phyloP scores from a whole-genome alignment of 2,113 vertebrate genomes.

The Microcebus griseorufus region DNA sequence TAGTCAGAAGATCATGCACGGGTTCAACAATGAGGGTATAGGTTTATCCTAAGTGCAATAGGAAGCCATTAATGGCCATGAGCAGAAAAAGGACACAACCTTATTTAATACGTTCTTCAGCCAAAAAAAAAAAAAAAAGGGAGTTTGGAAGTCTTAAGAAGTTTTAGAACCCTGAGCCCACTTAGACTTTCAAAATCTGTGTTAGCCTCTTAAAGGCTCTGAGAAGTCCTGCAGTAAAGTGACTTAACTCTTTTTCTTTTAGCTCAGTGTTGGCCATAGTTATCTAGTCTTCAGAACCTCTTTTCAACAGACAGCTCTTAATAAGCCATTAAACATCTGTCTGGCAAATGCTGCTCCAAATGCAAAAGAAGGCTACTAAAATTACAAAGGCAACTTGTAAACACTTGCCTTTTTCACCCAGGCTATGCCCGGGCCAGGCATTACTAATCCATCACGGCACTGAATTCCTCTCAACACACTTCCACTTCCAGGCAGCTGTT shows the following conservation, averaged over 20 bases:
- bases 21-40: no score
- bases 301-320: not conserved
- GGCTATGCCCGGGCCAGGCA: not conserved
- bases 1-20: no score
- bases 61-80: not conserved
- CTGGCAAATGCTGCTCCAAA: not conserved
- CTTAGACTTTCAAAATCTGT: not conserved
- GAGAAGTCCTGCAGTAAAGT: not conserved
- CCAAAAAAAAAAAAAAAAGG: not conserved
- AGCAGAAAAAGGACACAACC: not conserved
- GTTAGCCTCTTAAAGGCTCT: not conserved
- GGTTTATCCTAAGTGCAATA: not conserved
- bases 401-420: accelerated
- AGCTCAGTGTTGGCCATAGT: not conserved
- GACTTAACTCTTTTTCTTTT: not conserved
- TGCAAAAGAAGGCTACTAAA: not conserved
- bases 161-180: not conserved
- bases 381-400: not conserved
- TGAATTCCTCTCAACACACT: not conserved
- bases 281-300: not conserved
- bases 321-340: not conserved
- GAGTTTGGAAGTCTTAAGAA: not conserved
- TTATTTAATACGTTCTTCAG: not conserved
- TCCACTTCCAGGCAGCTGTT: not conserved
- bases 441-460: not conserved